Conservation (phyloP, 2,797 vertebrate genomes). For the Petrocephalus schoutedeni region DNA sequence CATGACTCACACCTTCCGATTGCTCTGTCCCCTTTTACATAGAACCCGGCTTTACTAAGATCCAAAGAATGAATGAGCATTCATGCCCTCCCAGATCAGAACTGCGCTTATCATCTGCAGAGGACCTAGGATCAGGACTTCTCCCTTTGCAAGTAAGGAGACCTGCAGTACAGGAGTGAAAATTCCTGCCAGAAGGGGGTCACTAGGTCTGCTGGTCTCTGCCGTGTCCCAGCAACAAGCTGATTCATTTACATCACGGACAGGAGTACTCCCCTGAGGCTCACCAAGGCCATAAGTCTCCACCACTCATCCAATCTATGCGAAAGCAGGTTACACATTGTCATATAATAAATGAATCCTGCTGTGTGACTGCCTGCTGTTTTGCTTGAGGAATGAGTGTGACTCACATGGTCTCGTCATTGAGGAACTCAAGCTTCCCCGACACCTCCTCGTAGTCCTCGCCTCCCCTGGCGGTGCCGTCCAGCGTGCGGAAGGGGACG, state of each 20-base stretch:
- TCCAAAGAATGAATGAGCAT: neutral
- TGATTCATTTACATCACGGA: neutral
- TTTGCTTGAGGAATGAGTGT: neutral
- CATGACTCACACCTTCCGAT: neutral
- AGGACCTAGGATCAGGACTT: neutral
- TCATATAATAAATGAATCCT: neutral
- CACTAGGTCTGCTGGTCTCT: neutral
- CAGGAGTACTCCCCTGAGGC: neutral
- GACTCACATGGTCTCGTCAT: constrained; percentile 79
- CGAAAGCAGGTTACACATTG: neutral
- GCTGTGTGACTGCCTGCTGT: neutral
- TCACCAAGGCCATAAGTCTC: neutral
- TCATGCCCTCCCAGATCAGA: neutral
- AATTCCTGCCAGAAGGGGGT: neutral
- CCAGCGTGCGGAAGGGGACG: constrained; percentile 65
- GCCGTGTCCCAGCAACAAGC: neutral
- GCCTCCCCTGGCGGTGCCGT: constrained; percentile 65
- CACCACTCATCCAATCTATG: neutral
- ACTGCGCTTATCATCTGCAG: neutral
- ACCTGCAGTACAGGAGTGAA: neutral
- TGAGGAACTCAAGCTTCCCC: constrained; percentile 76
- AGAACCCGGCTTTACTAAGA: neutral
- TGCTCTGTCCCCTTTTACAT: neutral
- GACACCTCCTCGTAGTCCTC: constrained; percentile 70
- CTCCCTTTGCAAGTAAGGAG: neutral